Percentiles rank a stretch among this genome's conserved stretches.
Conservation (phyloP, 2,113 vertebrate genomes). For the Picathartes gymnocephalus region DNA sequence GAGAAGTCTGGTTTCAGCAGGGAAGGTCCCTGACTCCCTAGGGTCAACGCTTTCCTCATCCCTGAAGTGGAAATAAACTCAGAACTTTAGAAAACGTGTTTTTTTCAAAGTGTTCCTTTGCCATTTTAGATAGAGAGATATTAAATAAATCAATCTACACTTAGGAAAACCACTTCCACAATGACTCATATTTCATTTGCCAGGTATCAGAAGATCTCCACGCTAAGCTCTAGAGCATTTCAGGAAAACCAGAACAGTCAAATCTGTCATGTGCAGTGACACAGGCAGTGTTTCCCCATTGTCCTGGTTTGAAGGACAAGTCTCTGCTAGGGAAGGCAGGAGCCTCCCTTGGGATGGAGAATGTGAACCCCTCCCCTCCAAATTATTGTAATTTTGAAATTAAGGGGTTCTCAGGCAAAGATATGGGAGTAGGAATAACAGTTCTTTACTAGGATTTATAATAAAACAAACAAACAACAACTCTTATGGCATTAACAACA, state of each 20-base stretch:
- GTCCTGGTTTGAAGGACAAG: too few relatives aligned
- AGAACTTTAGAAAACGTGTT: not conserved
- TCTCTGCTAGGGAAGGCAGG: too few relatives aligned
- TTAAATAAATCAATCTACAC: not conserved
- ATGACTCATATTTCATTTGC: not conserved
- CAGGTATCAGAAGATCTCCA: not conserved
- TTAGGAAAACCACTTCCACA: not conserved
- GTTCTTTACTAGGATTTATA: too few relatives aligned
- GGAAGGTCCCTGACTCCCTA: not conserved
- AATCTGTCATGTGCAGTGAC: not conserved
- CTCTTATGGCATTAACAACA: too few relatives aligned
- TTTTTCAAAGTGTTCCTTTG: not conserved
- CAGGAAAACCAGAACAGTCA: not conserved
- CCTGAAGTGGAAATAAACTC: not conserved
- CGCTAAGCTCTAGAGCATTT: not conserved
- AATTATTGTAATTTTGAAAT: too few relatives aligned
- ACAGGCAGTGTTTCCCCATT: not conserved
- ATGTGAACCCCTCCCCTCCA: too few relatives aligned
- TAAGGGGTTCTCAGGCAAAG: too few relatives aligned
- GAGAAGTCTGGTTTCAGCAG: not conserved
- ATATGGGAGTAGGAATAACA: too few relatives aligned
- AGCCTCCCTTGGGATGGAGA: too few relatives aligned
- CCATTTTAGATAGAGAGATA: not conserved
- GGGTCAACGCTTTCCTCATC: not conserved
- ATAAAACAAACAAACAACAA: too few relatives aligned